These are phyloP conservation scores for Lerista edwardsae DNA, from an alignment of 2,797 vertebrate genomes.

Conservation along the genomic window DNA sequence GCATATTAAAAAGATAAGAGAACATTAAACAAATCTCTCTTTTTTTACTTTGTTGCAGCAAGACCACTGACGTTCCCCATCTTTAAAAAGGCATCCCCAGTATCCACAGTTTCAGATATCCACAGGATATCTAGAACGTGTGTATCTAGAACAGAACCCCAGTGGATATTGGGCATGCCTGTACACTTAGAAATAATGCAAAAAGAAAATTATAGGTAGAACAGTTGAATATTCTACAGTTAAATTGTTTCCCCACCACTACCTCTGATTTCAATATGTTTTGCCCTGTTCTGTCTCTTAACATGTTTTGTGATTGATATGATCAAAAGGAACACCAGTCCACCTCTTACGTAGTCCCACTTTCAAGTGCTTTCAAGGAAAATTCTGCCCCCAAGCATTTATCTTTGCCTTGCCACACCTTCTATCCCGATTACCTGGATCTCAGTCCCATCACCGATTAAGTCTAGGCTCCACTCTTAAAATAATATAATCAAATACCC, in stretches of 20 bases:
- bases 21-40: no score
- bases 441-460: not conserved
- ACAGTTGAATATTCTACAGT: not conserved
- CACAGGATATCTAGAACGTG: no score
- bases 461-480: not conserved
- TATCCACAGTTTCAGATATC: no score
- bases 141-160: no score
- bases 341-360: not conserved
- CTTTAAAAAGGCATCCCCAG: no score
- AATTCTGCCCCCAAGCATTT: not conserved
- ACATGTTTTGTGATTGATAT: not conserved
- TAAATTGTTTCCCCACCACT: not conserved
- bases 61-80: no score
- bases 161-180: no score
- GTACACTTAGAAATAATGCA: not conserved
- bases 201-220: no score
- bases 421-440: not conserved
- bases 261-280: not conserved
- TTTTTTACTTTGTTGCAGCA: no score
- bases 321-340: not conserved
- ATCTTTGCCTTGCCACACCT: not conserved
- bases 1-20: no score
- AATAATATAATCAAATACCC: not conserved
- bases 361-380: not conserved
- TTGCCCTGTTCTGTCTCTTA: not conserved